Conservation (phyloP, 1,140 invertebrate genomes). For the Trachymyrmex septentrionalis region DNA sequence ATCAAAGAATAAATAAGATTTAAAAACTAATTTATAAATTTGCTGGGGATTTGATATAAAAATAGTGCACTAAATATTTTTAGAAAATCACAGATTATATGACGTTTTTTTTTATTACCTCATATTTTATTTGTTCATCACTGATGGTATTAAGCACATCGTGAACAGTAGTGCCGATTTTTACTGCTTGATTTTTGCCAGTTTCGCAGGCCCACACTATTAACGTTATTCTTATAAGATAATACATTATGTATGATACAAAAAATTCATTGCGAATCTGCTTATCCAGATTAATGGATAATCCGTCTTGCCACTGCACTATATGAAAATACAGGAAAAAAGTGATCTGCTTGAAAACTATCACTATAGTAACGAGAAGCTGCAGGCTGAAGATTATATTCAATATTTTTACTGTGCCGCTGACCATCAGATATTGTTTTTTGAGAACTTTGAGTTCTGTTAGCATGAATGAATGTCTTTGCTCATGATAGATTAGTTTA, state of each 20-base stretch:
- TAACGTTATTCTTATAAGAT: neutral
- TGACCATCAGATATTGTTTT: neutral
- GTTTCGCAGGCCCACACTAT: constrained; percentile 10
- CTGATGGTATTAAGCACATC: neutral
- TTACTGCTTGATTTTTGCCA: neutral
- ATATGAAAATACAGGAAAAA: neutral
- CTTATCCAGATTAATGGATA: neutral
- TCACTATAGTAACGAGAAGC: neutral
- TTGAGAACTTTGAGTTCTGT: neutral
- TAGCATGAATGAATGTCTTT: neutral
- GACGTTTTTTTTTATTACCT: neutral
- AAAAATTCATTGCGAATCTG: neutral
- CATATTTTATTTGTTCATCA: neutral
- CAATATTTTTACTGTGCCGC: neutral
- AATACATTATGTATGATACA: neutral
- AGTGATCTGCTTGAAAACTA: neutral
- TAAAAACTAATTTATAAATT: neutral
- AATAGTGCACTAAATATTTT: neutral
- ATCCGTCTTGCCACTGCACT: neutral
- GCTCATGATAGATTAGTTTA: neutral
- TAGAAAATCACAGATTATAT: neutral
- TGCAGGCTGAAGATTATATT: neutral
- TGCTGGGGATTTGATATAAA: neutral
- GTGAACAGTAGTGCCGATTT: neutral
- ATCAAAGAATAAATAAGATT: neutral